Base-by-base conservation (phyloP, 2,797 vertebrate genomes). In the Gallinago solitaria region DNA sequence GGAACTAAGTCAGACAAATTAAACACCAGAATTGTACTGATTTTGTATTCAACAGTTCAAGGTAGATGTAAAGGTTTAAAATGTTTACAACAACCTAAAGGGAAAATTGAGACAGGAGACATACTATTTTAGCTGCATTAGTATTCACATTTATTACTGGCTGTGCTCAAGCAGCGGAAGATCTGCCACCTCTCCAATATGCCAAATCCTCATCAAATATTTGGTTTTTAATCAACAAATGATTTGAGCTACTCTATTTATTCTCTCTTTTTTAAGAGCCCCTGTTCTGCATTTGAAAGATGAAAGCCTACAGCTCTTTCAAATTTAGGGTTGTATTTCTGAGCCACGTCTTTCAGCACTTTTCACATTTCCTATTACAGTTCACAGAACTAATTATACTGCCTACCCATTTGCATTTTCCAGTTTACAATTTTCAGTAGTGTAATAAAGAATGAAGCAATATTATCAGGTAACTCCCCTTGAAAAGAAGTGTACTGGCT, bases 371-470 rank as follows among this genome's bases (percentile, higher is more conserved):
- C 51, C 71, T 71, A 18, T 80, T 70, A 63, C 57, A 70, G 33
- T 35, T 73, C 18, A 45, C 80, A 95, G 63, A 79, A 56, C 28
- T 73, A 84, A 90, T 89, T 86, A 45, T 54, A 11, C 32, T 87
- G 84, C 54, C 68, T 83, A 35, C 3, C 16, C 17, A 65, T 92
- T 79, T 88, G 67, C 63, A 87, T 95, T 83, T 91, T 61, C 32
- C 73, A 48, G 53, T 57, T 86, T 81, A 71, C 77, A 80, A 32
- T 93, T 89, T 86, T 25, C 51, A 87, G 57, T 21, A 70, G 45
- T 32, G 35, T 83, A 88, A 88, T 81, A 94, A 88, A 79, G 33
- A 85, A 95, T 79, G 48, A 74, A 87, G 69, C 43, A 92, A 21
- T 12, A 21, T 60, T 78, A 77, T 88, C 92, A 83, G 51, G 43